Evolutionary conservation across 2,113 vertebrate species (phyloP), one percentile per base, ranked within the genome.

Genomic region (Nettapus auritus): DNA sequence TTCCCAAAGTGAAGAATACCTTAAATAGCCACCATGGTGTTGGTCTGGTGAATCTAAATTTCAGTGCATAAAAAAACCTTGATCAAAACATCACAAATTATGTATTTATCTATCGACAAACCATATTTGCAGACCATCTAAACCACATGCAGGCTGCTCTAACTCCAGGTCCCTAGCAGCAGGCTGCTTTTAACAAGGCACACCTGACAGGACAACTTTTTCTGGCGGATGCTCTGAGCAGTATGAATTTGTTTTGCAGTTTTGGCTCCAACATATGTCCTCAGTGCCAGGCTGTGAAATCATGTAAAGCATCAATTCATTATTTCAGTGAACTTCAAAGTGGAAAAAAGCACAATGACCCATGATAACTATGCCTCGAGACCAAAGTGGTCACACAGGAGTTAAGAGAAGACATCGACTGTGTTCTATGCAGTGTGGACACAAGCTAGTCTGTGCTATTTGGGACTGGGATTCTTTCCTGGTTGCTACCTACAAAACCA

Each of bases 201-300:
- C 1, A 3, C 9, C 11, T 75, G 25, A 59, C 25, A 69, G 8
- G 62, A 66, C 15, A 55, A 5, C 10, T 36, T 46, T 80, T 75
- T 42, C 38, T 33, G 15, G 34, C 11, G 33, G 48, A 57, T 57
- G 29, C 20, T 81, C 64, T 28, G 80, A 78, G 36, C 6, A 62
- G 13, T 28, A 74, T 13, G 38, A 86, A 74, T 64, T 15, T 21
- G 2, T 52, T 82, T 91, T 82, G 13, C 26, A 13, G 57, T 88
- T 38, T 73, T 91, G 9, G 33, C 33, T 64, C 13, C 46, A 85
- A 53, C 5, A 36, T 21, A n/a, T 0, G 2, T 16, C 22, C 10
- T 73, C 75, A 73, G 17, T 73, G 57, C 46, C 78, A 89, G 71
- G 28, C 36, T 85, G 44, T 88, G 82, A 94, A 95, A 89, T 85